Conservation (phyloP, 2,797 vertebrate species). For the Sylvilagus floridanus region DNA sequence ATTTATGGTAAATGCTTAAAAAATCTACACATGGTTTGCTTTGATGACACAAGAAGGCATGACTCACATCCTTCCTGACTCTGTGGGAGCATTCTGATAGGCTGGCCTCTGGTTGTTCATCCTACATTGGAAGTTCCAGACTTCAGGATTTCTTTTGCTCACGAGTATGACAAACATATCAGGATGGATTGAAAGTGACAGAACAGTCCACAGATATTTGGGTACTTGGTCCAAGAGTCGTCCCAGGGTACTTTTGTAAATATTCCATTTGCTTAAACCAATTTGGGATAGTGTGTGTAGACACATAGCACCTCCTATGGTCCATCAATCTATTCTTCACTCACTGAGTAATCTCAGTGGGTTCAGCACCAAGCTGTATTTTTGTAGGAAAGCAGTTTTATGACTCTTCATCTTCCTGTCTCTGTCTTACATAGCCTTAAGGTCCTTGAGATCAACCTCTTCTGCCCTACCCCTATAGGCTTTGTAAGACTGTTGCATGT, state of each 20-base stretch:
- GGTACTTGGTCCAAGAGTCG: background rate
- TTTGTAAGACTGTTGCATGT: background rate
- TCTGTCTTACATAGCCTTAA: background rate
- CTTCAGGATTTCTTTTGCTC: background rate
- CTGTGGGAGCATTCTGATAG: conserved; percentile 56
- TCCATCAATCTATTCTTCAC: background rate
- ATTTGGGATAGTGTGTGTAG: background rate
- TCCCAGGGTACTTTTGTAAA: background rate
- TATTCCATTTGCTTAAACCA: background rate
- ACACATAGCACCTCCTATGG: background rate
- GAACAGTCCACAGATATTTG: background rate
- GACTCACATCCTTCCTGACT: conserved; percentile 73
- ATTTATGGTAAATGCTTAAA: conserved; percentile 75
- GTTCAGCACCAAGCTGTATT: background rate
- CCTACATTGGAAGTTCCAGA: background rate
- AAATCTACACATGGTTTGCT: conserved; percentile 62
- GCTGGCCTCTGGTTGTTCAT: background rate
- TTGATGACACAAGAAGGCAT: conserved; percentile 60
- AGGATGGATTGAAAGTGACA: background rate
- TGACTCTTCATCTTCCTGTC: background rate
- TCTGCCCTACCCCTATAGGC: background rate
- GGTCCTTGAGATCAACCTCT: background rate
- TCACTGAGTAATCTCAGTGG: background rate
- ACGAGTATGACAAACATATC: too few relatives aligned
- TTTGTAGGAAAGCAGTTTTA: background rate